These are phyloP conservation scores for Halocaridina rubra DNA, from an alignment of 2,888 invertebrate genomes.

Conservation along the genomic window DNA sequence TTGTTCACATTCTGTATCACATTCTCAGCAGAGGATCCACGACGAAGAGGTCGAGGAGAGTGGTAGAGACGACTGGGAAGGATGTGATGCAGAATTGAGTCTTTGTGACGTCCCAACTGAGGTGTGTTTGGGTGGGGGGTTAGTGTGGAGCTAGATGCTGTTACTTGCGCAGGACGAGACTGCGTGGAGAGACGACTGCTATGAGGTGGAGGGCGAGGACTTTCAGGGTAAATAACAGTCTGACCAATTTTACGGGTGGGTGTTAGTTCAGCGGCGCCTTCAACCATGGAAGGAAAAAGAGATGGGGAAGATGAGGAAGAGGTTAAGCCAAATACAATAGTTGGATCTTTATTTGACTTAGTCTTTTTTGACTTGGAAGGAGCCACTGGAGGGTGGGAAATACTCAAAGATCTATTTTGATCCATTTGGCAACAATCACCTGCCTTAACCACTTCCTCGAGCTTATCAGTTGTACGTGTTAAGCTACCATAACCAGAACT, in stretches of 20 bases:
- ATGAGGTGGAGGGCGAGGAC: slow-evolving; percentile 46
- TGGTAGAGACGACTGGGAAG: slow-evolving; percentile 59
- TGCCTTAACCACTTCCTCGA: slow-evolving; percentile 10
- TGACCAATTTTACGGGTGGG: slow-evolving; percentile 54
- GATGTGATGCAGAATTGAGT: slow-evolving; percentile 55
- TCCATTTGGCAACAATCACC: neutral
- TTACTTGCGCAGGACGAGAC: slow-evolving; percentile 19
- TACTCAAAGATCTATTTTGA: neutral
- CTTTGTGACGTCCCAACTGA: slow-evolving; percentile 40
- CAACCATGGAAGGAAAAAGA: slow-evolving; percentile 49
- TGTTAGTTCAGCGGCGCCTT: slow-evolving; percentile 44
- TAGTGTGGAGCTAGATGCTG: slow-evolving; percentile 32
- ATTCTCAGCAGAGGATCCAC: slow-evolving; percentile 57
- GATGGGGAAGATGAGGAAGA: slow-evolving; percentile 59
- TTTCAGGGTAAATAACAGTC: slow-evolving; percentile 44
- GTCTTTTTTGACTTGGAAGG: slow-evolving; percentile 44
- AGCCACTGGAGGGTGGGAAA: neutral
- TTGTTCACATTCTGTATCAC: slow-evolving; percentile 33
- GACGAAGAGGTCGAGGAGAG: slow-evolving; percentile 57
- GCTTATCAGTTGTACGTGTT: slow-evolving; percentile 36
- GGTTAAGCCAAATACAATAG: slow-evolving; percentile 35
- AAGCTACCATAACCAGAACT: slow-evolving; percentile 57
- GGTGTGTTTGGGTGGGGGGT: slow-evolving; percentile 39
- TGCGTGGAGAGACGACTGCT: slow-evolving; percentile 25
- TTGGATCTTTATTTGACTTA: slow-evolving; percentile 36